Conservation (phyloP, 2,888 invertebrate species). For the Thymelicus acteon region DNA sequence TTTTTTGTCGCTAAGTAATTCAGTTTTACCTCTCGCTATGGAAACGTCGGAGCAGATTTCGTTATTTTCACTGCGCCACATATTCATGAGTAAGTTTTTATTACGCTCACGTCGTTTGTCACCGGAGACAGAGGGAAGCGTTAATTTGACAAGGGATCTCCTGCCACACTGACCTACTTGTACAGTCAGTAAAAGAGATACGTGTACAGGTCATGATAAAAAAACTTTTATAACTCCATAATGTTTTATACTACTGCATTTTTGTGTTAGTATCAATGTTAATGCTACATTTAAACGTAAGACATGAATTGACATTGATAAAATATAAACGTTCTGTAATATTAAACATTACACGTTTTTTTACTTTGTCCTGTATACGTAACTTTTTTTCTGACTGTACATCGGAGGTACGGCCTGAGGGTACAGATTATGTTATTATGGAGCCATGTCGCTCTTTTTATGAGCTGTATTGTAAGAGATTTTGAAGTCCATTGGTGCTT, state of each 20-base stretch:
- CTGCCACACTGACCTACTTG: slow-evolving; percentile 72
- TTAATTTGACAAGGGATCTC: slow-evolving; percentile 82
- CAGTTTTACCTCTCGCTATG: slow-evolving; percentile 23
- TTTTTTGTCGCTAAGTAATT: slow-evolving; percentile 8
- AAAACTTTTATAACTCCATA: no score
- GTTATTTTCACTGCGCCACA: slow-evolving; percentile 41
- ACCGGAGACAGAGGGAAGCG: slow-evolving; percentile 74
- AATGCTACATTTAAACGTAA: no score
- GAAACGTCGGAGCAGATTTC: slow-evolving; percentile 30
- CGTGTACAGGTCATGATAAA: no score
- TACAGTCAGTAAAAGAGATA: slow-evolving; percentile 20
- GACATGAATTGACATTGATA: no score
- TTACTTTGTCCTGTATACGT: no score
- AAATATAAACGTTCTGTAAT: no score
- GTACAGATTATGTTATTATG: slow-evolving; percentile 49
- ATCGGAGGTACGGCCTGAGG: slow-evolving; percentile 34
- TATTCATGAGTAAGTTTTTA: slow-evolving; percentile 56
- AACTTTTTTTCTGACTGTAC: neutral
- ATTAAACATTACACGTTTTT: no score
- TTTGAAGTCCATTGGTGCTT: no score
- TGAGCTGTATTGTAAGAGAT: neutral
- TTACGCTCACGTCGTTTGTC: slow-evolving; percentile 70
- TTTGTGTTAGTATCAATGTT: no score
- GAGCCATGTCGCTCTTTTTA: slow-evolving; percentile 30
- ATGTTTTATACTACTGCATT: no score